Percentiles rank a stretch among this genome's conserved stretches.
Evolutionary conservation across 2,888 invertebrate species (phyloP).

Genomic region (Orchesellides sinensis): DNA sequence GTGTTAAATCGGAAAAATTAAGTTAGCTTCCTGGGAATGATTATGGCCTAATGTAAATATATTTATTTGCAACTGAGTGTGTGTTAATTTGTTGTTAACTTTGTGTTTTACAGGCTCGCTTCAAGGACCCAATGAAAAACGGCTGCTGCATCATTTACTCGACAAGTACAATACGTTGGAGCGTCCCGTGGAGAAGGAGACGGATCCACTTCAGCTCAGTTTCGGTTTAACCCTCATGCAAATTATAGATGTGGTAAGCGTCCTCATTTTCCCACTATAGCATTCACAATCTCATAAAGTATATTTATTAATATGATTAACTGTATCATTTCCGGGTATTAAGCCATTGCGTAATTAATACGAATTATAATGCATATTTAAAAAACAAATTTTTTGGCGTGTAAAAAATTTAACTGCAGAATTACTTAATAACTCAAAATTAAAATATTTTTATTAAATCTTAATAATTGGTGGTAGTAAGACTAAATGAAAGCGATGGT

Average conservation of each 20-base stretch:
- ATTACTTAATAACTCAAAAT: too few species aligned
- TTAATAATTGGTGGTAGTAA: background rate
- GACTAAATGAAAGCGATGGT: background rate
- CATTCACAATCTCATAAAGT: background rate
- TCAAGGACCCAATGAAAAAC: constrained; percentile 95
- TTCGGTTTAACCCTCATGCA: constrained; percentile 98
- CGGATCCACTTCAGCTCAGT: constrained; percentile 95
- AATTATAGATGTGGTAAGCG: constrained; percentile 97
- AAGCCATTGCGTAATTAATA: background rate
- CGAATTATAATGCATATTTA: background rate
- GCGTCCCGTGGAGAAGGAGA: constrained; percentile 89
- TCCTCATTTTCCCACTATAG: background rate
- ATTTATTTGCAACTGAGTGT: too few species aligned
- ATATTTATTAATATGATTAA: background rate
- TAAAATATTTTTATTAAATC: too few species aligned
- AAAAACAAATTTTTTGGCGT: too few species aligned
- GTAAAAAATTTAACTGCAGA: too few species aligned
- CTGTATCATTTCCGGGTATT: background rate
- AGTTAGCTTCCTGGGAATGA: too few species aligned
- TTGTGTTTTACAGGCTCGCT: constrained; percentile 82
- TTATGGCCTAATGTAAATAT: too few species aligned
- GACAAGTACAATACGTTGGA: constrained; percentile 96
- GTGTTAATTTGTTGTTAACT: background rate
- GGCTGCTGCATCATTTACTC: constrained; percentile 92
- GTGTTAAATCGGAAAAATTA: too few species aligned